Base-by-base conservation (phyloP, 2,797 vertebrate genomes). In the Typhlichthys eigenmanni region DNA sequence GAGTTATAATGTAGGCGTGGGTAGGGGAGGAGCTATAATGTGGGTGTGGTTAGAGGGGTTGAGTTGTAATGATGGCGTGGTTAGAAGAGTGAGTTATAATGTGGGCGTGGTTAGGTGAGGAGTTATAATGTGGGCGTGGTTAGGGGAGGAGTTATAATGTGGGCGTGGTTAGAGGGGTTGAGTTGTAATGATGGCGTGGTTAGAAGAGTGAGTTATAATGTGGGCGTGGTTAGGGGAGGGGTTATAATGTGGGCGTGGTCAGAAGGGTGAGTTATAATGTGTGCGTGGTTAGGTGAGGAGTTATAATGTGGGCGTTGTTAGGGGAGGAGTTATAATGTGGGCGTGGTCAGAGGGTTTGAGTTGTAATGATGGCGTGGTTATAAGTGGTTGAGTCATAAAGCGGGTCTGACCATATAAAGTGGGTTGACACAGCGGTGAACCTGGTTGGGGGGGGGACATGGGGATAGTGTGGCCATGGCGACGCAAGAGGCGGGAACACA, bases 11-110 rank as follows among this genome's bases (percentile, higher is more conserved):
- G 70, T 76, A 50, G 80, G 68, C 52, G 60, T 48, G 75, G 74
- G 60, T 74, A n/a, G 73, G 65, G 58, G 1, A 60, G 59, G 64
- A 78, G 61, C 63, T 75, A 76, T 68, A 74, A 32, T 59, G 74
- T 67, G 73, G 14, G 9, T 14, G 9, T 16, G 14, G 50, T 19
- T 3, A 19, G 19, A 19, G 2, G 19, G 74, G 87, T 69, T 84
- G 69, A 78, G 86, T 89, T 90, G 90, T 88, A 85, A 76, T 68
- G 69, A 82, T 81, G 80, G 88, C 82, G 63, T 89, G 88, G 90
- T 17, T 19, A 83, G 32, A 85, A 88, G 7, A 83, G 75, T 60
- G 76, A 86, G 86, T 87, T 78, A 78, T 82, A 85, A 76, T 74
- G 70, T 76, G 52, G 79, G 68, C 52, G 60, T 48, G 74, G 74